Evolutionary conservation across 2,888 invertebrate genomes (phyloP).

Genomic region (Campaea margaritaria): DNA sequence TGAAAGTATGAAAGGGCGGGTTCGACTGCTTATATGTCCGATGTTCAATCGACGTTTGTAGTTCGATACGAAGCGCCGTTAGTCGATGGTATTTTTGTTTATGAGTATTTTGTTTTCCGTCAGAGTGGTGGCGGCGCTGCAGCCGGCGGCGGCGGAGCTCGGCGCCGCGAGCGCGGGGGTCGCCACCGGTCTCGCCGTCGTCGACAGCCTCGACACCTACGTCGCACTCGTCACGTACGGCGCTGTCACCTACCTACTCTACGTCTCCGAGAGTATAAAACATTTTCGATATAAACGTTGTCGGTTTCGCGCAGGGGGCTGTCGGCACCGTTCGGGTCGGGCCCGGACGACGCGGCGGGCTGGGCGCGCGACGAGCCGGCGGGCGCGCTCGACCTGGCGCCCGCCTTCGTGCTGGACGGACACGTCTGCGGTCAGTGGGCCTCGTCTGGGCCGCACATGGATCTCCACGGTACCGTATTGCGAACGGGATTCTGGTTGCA

Average conservation of each 20-base stretch:
- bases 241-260: too few species aligned
- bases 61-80: too few species aligned
- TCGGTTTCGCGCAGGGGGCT: slow-evolving; percentile 56
- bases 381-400: slow-evolving; percentile 67
- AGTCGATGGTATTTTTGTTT: too few species aligned
- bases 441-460: not conserved
- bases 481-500: slow-evolving; percentile 34
- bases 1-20: too few species aligned
- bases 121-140: slow-evolving; percentile 61
- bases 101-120: too few species aligned
- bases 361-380: slow-evolving; percentile 60
- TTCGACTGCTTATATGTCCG: too few species aligned
- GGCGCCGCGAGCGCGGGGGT: slow-evolving; percentile 43
- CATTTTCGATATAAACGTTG: too few species aligned
- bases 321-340: slow-evolving; percentile 65
- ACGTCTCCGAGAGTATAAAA: too few species aligned
- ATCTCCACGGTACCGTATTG: not conserved
- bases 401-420: slow-evolving; percentile 67
- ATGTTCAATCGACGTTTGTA: too few species aligned
- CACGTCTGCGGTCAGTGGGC: slow-evolving; percentile 62
- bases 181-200: slow-evolving; percentile 86
- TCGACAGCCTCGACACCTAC: slow-evolving; percentile 88
- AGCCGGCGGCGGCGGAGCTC: slow-evolving; percentile 34
- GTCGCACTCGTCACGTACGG: slow-evolving; percentile 89
- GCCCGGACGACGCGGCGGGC: slow-evolving; percentile 46